Percentiles rank a stretch among this genome's conserved stretches.
Conservation (phyloP, 1,140 invertebrate genomes). For the Chironomus tepperi region DNA sequence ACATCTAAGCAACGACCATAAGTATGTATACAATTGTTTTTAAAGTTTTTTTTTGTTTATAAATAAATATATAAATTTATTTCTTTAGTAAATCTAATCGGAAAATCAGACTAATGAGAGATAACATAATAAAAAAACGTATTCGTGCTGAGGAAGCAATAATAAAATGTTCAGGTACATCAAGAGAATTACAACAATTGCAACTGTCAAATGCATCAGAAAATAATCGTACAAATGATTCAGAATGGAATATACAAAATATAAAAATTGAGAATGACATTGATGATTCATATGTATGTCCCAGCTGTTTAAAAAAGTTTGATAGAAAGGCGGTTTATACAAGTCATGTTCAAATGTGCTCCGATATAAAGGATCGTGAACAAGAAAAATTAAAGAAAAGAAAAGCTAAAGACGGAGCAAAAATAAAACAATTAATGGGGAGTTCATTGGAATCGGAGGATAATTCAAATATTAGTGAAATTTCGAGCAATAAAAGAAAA, state of each 20-base stretch:
- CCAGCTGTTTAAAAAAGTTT: conserved; percentile 4
- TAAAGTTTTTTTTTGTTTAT: conserved; percentile 18
- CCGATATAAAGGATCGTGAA: neutral
- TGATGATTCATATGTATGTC: neutral
- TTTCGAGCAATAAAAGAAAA: neutral
- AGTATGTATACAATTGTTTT: conserved; percentile 38
- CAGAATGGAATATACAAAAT: neutral
- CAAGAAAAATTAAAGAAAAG: neutral
- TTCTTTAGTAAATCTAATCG: conserved; percentile 34
- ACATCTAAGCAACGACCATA: conserved; percentile 61
- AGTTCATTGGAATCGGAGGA: neutral
- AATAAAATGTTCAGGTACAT: conserved; percentile 31
- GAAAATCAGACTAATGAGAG: conserved; percentile 37
- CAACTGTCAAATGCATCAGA: neutral
- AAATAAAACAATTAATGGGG: neutral
- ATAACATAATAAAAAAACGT: conserved; percentile 34
- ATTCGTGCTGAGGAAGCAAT: conserved; percentile 33
- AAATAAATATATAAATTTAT: neutral
- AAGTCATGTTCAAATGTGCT: neutral
- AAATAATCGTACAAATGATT: neutral
- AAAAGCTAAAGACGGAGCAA: neutral
- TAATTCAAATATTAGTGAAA: neutral
- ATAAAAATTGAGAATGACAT: neutral
- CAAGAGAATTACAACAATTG: conserved; percentile 30
- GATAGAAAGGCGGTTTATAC: neutral